Evolutionary conservation across 2,113 vertebrate genomes (phyloP).

Genomic region (Chaetodon trifascialis): DNA sequence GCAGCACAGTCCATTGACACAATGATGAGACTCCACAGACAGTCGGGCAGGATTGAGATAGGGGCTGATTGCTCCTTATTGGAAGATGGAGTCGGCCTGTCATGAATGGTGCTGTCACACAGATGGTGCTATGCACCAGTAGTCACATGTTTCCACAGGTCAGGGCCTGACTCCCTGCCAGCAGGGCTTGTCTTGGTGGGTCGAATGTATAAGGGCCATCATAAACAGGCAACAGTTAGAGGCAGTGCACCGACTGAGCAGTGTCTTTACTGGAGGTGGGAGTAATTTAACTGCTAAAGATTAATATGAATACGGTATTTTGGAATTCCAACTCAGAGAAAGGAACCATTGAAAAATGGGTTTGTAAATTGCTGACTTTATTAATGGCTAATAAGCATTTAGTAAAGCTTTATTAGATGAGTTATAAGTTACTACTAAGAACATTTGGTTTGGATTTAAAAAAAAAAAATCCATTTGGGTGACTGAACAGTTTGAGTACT

Average conservation of each 20-base stretch:
- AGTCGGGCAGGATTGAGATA: constrained; percentile 53
- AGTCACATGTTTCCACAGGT: constrained; percentile 40
- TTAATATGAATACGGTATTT: neutral
- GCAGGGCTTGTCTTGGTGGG: constrained; percentile 16
- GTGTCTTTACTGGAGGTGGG: neutral
- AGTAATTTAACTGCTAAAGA: neutral
- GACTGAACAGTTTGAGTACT: neutral
- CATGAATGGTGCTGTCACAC: constrained; percentile 64
- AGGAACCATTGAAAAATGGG: neutral
- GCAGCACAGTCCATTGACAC: constrained; percentile 78
- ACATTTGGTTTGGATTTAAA: neutral
- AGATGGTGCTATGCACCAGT: constrained; percentile 61
- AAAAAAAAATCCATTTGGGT: neutral
- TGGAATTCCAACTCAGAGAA: neutral
- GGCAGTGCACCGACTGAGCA: neutral
- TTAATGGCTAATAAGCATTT: neutral
- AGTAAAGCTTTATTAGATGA: neutral
- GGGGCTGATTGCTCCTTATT: constrained; percentile 71
- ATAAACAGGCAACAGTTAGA: constrained; percentile 12
- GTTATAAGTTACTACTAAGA: neutral
- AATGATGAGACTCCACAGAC: constrained; percentile 72
- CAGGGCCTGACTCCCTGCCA: constrained; percentile 25
- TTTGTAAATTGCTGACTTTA: neutral
- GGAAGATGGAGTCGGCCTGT: constrained; percentile 69
- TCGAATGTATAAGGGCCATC: constrained; percentile 16